Evolutionary conservation across 2,113 vertebrate genomes (phyloP).

Genomic region (Ancistrus triradiatus): DNA sequence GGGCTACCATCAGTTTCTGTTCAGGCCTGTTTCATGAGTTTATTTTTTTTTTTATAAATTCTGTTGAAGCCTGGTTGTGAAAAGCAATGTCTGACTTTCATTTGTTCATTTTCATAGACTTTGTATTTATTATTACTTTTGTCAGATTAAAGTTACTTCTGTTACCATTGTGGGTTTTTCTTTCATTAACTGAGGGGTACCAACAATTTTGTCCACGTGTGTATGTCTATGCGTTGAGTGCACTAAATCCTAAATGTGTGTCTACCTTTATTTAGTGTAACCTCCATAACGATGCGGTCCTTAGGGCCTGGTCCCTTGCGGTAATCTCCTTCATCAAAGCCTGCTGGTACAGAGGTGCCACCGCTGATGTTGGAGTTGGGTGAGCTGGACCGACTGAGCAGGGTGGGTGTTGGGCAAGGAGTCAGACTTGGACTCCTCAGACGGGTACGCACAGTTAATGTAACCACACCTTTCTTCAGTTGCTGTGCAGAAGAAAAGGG

Average conservation of each 20-base stretch:
- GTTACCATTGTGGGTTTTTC: too few relatives aligned
- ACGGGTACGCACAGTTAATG: slow-evolving; percentile 85
- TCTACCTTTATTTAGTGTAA: slow-evolving; percentile 89
- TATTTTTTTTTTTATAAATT: too few relatives aligned
- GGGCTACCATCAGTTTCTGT: too few relatives aligned
- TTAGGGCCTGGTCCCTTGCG: slow-evolving; percentile 84
- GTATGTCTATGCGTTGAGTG: too few relatives aligned
- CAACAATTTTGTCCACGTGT: too few relatives aligned
- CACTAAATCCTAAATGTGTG: neutral
- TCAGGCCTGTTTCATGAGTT: too few relatives aligned
- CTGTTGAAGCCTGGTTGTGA: too few relatives aligned
- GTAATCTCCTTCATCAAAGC: slow-evolving; percentile 69
- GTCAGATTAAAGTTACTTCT: too few relatives aligned
- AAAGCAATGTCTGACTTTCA: too few relatives aligned
- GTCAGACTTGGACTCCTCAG: slow-evolving; percentile 93
- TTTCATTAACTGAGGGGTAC: too few relatives aligned
- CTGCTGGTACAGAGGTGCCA: slow-evolving; percentile 40
- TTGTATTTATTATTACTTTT: too few relatives aligned
- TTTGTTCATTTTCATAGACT: too few relatives aligned
- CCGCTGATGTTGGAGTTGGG: slow-evolving; percentile 76
- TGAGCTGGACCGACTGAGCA: slow-evolving; percentile 85
- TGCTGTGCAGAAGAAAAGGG: slow-evolving; percentile 69
- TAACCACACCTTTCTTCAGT: slow-evolving; percentile 90
- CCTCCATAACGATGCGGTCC: slow-evolving; percentile 93
- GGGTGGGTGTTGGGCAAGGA: slow-evolving; percentile 81